Conservation (phyloP, 2,113 vertebrate genomes). For the Pseudonaja textilis region DNA sequence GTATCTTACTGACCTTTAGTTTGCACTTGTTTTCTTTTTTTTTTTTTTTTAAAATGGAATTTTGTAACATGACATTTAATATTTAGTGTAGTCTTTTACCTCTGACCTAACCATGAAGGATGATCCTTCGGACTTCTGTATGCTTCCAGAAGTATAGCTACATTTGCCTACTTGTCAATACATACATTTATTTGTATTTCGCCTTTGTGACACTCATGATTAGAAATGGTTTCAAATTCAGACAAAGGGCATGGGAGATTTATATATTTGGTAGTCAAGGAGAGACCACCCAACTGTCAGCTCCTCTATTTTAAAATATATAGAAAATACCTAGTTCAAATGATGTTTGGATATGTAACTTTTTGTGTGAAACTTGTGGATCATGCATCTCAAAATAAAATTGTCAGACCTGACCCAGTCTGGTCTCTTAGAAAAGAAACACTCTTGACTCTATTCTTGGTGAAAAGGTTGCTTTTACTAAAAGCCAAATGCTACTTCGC, state of each 20-base stretch:
- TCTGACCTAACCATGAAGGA: background rate
- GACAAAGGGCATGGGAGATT: background rate
- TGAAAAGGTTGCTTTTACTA: background rate
- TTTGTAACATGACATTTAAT: background rate
- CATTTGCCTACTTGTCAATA: background rate
- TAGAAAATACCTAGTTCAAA: background rate
- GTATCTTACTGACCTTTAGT: background rate
- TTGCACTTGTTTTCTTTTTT: background rate
- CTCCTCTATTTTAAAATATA: background rate
- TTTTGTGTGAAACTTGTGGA: background rate
- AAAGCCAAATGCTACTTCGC: background rate
- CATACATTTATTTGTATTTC: background rate
- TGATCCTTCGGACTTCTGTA: background rate
- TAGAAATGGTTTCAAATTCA: background rate
- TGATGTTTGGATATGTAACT: background rate
- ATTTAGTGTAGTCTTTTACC: background rate
- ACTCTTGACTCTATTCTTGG: background rate
- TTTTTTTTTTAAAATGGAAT: background rate
- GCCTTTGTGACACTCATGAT: background rate
- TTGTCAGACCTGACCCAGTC: background rate
- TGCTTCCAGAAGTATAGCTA: background rate
- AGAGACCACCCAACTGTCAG: background rate
- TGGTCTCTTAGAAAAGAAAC: background rate
- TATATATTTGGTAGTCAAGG: background rate
- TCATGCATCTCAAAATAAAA: background rate